A percentile compares a stretch with the other conserved stretches of the same genome.
Conservation (phyloP, 2,888 invertebrate species). For the Baccha elongata region DNA sequence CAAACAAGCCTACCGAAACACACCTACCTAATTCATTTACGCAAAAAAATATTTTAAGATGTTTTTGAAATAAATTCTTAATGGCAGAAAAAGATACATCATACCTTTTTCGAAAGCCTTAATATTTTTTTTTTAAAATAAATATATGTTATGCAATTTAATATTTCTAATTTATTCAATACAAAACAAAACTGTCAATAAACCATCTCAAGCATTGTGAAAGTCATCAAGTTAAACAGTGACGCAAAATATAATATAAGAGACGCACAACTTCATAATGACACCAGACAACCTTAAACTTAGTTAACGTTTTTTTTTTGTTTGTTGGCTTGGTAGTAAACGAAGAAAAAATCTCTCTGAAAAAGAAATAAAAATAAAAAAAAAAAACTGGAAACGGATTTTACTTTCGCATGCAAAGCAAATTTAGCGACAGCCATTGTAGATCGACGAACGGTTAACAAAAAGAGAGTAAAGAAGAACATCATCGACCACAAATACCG, state of each 20-base stretch:
- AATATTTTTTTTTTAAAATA: background rate
- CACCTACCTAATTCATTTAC: no score
- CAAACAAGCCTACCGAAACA: no score
- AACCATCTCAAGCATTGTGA: conserved; percentile 62
- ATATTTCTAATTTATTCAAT: conserved; percentile 4
- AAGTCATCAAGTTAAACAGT: conserved; percentile 52
- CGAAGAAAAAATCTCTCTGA: conserved; percentile 54
- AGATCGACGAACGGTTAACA: conserved; percentile 23
- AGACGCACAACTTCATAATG: conserved; percentile 52
- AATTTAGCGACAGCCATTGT: conserved; percentile 50
- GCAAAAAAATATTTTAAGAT: no score
- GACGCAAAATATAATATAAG: conserved; percentile 33
- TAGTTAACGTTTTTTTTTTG: conserved; percentile 49
- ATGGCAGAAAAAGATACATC: no score
- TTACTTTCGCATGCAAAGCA: conserved; percentile 71
- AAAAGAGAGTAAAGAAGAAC: conserved; percentile 56
- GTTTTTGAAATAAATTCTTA: no score
- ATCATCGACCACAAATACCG: conserved; percentile 48
- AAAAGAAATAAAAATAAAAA: conserved; percentile 43
- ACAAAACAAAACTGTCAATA: conserved; percentile 33
- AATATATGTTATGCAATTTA: background rate
- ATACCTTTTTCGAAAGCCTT: no score
- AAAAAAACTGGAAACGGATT: conserved; percentile 66
- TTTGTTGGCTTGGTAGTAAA: conserved; percentile 32
- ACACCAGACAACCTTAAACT: conserved; percentile 64